Evolutionary conservation across 2,113 vertebrate genomes (phyloP), one percentile per base, ranked within the genome.

Genomic region (Ovis canadensis): DNA sequence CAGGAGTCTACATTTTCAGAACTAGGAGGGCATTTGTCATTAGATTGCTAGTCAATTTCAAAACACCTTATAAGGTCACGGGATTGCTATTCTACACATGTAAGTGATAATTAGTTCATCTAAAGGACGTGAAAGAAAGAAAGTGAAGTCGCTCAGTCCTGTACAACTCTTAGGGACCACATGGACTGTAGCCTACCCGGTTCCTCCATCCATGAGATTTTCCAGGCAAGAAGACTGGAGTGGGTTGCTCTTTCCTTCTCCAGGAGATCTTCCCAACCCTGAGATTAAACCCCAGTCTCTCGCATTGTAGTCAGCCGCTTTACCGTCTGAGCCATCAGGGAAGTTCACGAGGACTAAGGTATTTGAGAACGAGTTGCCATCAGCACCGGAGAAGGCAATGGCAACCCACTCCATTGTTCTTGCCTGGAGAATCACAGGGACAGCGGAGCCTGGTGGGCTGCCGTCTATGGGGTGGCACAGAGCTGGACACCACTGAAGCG

Each of bases 261-360:
- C 3, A 67, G 4, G 7, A 67, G 7, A 67, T n/a, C 64, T n/a
- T 67, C 33, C 60, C 33, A n/a, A n/a, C 16, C 64, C 64, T n/a
- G 8, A n/a, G 33, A 19, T n/a, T 17, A 17, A 67, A 67, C 64
- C 33, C 2, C 16, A 15, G 33, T n/a, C 33, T 67, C 33, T 2
- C 1, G 0, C 33, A n/a, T 19, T 67, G 33, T 67, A n/a, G 16
- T 33, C 16, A 67, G 33, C 17, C 1, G 2, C 33, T 67, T 19
- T 67, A 67, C 64, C 8, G 0, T 67, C 33, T 67, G 64, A n/a
- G 3, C 33, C 64, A 67, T 33, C 33, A 67, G 64, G 33, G 14
- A n/a, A n/a, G 16, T 64, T 64, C 62, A 64, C 17, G 62, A 33
- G 15, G 31, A 15, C 0, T 54, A 8, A 71, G 17, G 5, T 45